Evolutionary conservation across 2,888 invertebrate genomes (phyloP).

Genomic region (Pristionchus maxplancki): DNA sequence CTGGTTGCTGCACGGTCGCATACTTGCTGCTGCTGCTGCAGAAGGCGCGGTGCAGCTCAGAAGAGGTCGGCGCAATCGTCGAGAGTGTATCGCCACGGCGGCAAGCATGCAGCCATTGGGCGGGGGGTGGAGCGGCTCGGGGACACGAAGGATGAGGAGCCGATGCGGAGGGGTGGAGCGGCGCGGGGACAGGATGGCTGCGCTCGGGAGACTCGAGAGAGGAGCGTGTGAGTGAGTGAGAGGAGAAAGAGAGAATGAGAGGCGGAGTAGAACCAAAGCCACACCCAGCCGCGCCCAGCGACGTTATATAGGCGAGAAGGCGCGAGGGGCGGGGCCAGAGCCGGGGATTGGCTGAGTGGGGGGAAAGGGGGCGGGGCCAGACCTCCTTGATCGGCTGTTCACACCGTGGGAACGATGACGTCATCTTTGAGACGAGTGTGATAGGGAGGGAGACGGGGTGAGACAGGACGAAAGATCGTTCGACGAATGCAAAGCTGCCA

Average conservation of each 20-base stretch:
- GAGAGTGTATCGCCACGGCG: slow-evolving; percentile 62
- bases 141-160: not conserved
- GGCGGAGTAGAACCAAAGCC: slow-evolving; percentile 35
- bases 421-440: not conserved
- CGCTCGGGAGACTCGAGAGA: no score
- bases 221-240: not conserved
- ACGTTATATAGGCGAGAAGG: slow-evolving; percentile 34
- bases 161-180: slow-evolving; percentile 10
- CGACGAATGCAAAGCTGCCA: not conserved
- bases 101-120: slow-evolving; percentile 62
- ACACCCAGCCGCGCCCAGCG: slow-evolving; percentile 27
- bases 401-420: slow-evolving; percentile 45
- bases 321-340: slow-evolving; percentile 30
- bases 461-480: not conserved
- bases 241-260: not conserved
- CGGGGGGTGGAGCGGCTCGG: not conserved
- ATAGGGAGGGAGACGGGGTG: not conserved
- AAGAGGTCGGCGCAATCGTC: slow-evolving; percentile 64
- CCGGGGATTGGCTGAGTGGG: slow-evolving; percentile 1
- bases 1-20: not conserved
- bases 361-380: not conserved
- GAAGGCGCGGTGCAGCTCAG: slow-evolving; percentile 30
- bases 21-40: not conserved
- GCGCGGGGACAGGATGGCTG: not conserved
- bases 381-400: slow-evolving; percentile 13